Percentiles rank a stretch among this genome's conserved stretches.
Evolutionary conservation across 1,140 invertebrate species (phyloP).

Genomic region (Phortica variegata): DNA sequence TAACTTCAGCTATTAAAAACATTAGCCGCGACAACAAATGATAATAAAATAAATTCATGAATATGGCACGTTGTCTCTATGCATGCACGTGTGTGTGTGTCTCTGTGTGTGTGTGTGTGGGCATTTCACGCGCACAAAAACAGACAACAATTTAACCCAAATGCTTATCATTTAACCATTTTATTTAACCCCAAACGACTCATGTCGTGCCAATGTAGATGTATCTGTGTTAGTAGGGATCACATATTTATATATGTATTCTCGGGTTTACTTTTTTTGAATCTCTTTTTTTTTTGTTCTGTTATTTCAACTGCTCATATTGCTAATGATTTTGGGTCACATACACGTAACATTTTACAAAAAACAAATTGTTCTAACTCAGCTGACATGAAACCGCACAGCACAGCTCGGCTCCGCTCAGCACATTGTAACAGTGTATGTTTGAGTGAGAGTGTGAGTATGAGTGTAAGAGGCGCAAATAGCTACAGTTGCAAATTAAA

Average conservation of each 20-base stretch:
- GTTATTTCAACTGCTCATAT: slow-evolving; percentile 45
- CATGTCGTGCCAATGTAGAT: too few species aligned
- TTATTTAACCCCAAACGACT: slow-evolving; percentile 54
- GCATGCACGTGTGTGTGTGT: neutral
- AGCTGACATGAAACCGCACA: too few species aligned
- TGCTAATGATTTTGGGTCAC: slow-evolving; percentile 52
- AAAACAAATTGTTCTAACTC: too few species aligned
- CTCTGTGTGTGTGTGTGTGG: neutral
- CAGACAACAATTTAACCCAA: slow-evolving; percentile 46
- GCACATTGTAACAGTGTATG: too few species aligned
- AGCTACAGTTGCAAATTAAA: too few species aligned
- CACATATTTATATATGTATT: slow-evolving; percentile 32
- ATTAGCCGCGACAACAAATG: slow-evolving; percentile 35
- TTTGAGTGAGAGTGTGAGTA: too few species aligned
- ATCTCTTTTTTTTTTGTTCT: slow-evolving; percentile 38
- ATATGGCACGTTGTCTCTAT: slow-evolving; percentile 13
- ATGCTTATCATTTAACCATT: slow-evolving; percentile 55
- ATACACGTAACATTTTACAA: slow-evolving; percentile 26
- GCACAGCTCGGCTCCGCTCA: too few species aligned
- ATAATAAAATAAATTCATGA: neutral
- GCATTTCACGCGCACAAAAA: too few species aligned
- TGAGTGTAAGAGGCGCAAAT: too few species aligned
- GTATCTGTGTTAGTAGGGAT: too few species aligned
- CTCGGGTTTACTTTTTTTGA: too few species aligned
- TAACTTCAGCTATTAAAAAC: slow-evolving; percentile 54